Evolutionary conservation across 2,113 vertebrate genomes (phyloP), one percentile per base, ranked within the genome.

Genomic region (Oreochromis aureus): DNA sequence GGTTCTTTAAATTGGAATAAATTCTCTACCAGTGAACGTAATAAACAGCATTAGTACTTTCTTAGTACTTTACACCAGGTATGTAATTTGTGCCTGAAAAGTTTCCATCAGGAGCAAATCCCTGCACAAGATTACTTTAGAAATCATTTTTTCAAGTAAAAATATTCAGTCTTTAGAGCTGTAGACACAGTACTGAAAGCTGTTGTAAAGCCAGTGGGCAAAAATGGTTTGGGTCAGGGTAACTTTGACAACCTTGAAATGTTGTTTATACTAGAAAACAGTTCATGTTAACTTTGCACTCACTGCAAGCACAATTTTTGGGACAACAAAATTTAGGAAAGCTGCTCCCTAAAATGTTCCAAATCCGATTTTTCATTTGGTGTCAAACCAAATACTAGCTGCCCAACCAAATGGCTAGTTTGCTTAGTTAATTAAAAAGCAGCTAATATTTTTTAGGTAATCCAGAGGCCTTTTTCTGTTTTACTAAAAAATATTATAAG

Each of bases 1-100:
- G 80, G 48, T 78, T 16, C 1, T 51, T 89, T 24, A 41, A 85
- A 86, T 86, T 85, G 30, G 81, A 89, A 89, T 53, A 81, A 59
- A 61, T 24, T 9, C 12, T 81, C 44, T 59, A 63, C 10, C 18
- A 19, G 10, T 83, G 10, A 30, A 63, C 32, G 15, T 44, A 80
- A 10, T 58, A 39, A 76, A n/a, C 79, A 1, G 16, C n/a, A 22
- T 48, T 36, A 30, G 24, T 82, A 6, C 54, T 81, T 34, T 82
- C 30, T 78, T 34, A 24, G 11, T 27, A 46, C 39, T 44, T 73
- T 73, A 22, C 44, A 19, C 44, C 24, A 78, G 27, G 46, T 19
- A 32, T 12, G 18, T 78, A 2, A 78, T 53, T 51, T 78, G 18
- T 78, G 18, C 46, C 46, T 78, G 46, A 30, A 78, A 78, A 9